Base-by-base conservation (phyloP, 1,140 invertebrate species). In the Panagrolaimus sp. region DNA sequence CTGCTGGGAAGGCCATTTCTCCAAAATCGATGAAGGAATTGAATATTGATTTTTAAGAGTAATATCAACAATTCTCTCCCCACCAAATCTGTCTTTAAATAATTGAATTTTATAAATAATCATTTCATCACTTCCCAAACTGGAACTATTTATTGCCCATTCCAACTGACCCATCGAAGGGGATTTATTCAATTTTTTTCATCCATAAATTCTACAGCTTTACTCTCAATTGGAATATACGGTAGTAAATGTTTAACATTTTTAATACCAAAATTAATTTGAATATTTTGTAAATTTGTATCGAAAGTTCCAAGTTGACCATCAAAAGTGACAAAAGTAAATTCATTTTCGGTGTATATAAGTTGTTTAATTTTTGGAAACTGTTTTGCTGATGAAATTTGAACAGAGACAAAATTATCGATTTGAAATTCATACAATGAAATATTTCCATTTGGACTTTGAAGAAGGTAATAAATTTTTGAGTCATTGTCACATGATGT, bases 241-340 rank as follows among this genome's bases (percentile, higher is more conserved):
- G 48, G 48, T 7, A 52, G 48, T 8, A 52, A n/a, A 12, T 21
- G 26, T 12, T 4, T 52, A 0, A 24, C 48, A 21, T 24, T 24
- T 0, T n/a, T 52, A 12, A 52, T 4, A 9, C 14, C 62, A 1
- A 5, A 15, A 63, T 63, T 63, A 28, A 17, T n/a, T 15, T 24
- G 62, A 28, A 63, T 63, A 4, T 6, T 17, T 26, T 15, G 17
- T 24, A 52, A 21, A 8, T n/a, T 21, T 12, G 17, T 52, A 52
- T 83, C 79, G 38, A 80, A 75, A 9, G 69, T 70, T 10, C 80
- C 80, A 62, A 83, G 65, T n/a, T 71, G 66, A 0, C 80, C 77
- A 46, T 79, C 73, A 21, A 63, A 65, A 7, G 80, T 83, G 12
- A 81, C 63, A 48, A 83, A 76, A 4, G 78, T 44, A 32, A 81